Conservation (phyloP, 2,113 vertebrate species). For the Anhinga rufa region DNA sequence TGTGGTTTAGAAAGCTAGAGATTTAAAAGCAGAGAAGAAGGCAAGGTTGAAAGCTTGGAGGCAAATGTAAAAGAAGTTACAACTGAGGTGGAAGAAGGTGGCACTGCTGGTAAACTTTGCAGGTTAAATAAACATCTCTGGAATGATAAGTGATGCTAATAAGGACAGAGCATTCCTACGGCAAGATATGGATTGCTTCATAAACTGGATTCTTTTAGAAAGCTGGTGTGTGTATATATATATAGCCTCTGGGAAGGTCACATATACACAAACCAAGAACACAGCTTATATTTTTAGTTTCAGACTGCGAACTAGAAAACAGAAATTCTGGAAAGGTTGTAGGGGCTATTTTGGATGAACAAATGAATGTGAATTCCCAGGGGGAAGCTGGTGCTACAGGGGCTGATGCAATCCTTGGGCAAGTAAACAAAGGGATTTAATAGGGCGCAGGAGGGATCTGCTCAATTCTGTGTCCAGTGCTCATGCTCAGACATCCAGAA, state of each 20-base stretch:
- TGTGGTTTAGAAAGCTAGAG: background rate
- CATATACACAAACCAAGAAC: background rate
- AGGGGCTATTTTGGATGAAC: background rate
- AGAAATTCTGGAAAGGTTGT: background rate
- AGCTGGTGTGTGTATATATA: background rate
- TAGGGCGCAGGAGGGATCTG: background rate
- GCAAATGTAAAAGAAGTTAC: slow-evolving; percentile 24
- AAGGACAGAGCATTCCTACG: background rate
- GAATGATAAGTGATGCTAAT: slow-evolving; percentile 49
- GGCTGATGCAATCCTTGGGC: background rate
- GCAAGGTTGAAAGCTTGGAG: background rate
- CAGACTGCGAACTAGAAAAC: background rate
- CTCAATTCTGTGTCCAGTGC: background rate
- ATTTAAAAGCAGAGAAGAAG: background rate
- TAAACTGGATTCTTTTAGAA: slow-evolving; percentile 22
- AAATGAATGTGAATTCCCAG: background rate
- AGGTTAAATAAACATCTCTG: slow-evolving; percentile 22
- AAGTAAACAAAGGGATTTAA: background rate
- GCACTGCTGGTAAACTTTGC: slow-evolving; percentile 4
- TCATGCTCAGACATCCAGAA: background rate
- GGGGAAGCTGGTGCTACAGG: background rate
- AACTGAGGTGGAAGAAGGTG: slow-evolving; percentile 13
- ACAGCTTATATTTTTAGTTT: background rate
- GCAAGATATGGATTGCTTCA: background rate
- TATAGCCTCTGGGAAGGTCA: slow-evolving; percentile 5